Percentiles rank a stretch among this genome's conserved stretches.
These are phyloP conservation scores for Hirundo rustica DNA, from an alignment of 2,797 vertebrate species.

Conservation along the genomic window DNA sequence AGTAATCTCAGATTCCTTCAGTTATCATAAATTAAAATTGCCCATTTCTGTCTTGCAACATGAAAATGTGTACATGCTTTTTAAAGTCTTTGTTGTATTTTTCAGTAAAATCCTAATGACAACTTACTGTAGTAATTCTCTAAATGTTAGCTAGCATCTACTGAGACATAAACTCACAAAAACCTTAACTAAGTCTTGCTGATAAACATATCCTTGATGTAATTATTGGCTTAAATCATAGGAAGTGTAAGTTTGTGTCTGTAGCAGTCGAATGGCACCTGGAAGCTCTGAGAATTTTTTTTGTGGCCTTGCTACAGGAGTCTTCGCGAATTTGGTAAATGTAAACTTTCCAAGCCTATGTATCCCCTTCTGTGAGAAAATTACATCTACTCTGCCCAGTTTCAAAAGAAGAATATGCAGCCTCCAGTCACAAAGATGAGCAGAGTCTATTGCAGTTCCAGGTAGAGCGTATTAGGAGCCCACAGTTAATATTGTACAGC, in stretches of 20 bases:
- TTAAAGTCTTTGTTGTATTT: neutral
- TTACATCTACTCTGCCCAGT: neutral
- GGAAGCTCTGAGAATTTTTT: neutral
- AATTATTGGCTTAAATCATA: neutral
- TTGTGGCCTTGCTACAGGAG: neutral
- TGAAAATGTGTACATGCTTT: neutral
- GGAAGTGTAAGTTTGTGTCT: neutral
- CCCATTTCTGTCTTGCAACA: neutral
- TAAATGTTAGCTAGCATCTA: neutral
- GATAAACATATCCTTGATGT: conserved; percentile 14
- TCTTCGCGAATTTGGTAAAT: neutral
- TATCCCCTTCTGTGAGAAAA: neutral
- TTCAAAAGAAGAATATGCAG: neutral
- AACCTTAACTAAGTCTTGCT: neutral
- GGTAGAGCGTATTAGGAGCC: neutral
- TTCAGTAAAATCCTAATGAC: neutral
- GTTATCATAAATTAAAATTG: conserved; percentile 31
- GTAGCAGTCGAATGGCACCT: neutral
- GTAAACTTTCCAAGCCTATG: neutral
- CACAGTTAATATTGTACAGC: fast-evolving
- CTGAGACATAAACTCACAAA: conserved; percentile 28
- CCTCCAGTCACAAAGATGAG: neutral
- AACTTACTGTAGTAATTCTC: neutral
- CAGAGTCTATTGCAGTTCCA: neutral
- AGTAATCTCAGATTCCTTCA: conserved; percentile 28